Evolutionary conservation across 2,113 vertebrate genomes (phyloP), one percentile per base, ranked within the genome.

Genomic region (Entosphenus tridentatus): DNA sequence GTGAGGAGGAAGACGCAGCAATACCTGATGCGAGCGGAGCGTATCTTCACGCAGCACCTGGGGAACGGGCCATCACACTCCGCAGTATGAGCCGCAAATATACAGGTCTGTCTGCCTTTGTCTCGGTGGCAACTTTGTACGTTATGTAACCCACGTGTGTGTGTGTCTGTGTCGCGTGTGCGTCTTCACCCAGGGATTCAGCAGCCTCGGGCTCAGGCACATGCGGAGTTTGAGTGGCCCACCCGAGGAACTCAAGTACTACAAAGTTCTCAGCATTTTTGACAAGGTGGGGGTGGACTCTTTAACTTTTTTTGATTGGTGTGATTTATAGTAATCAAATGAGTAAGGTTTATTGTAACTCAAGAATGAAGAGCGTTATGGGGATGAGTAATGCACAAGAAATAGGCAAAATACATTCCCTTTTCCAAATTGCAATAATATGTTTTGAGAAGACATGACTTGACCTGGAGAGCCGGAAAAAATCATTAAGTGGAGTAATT

Each of bases 1-100:
- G 92, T 98, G 69, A 96, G 93, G 75, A 70, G 90, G 74, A 98
- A 98, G 76, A 95, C 93, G 11, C 86, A 87, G 0, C 88, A 96
- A 74, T 96, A 96, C 76, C 80, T 98, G 71, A 86, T 84, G 76
- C 83, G 90, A n/a, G 92, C 93, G 0, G 93, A 98, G 71, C 91
- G 96, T 72, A 96, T 98, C 78, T 98, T 98, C 75, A 95, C 82
- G 54, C 90, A 87, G 72, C 90, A 98, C 79, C 80, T 85, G 1
- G 80, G 81, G 3, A 80, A 74, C 0, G 82, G 79, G 55, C 77
- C 65, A 76, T 72, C 80, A 75, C 73, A 80, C 1, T 80, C 81
- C 78, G 81, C 80, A 81, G 83, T 85, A 75, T 72, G 77, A 21
- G 21, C n/a, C 62, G 21, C 62, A 39, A 39, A 7, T 7, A 39